Conservation (phyloP, 2,888 invertebrate genomes). For the Xanthorhoe spadicearia region DNA sequence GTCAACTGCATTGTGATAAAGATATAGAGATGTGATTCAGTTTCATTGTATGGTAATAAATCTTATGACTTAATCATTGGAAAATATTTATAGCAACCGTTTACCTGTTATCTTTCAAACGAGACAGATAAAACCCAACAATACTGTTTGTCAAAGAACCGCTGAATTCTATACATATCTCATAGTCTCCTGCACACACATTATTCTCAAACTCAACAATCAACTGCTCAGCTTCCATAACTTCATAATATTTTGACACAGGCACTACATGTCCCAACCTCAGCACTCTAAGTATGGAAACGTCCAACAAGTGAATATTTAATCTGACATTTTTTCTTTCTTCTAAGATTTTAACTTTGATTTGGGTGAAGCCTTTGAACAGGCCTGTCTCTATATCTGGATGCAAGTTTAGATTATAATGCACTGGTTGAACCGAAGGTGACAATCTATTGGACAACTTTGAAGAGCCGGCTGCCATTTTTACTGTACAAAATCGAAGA, state of each 20-base stretch:
- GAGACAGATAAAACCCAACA: constrained; percentile 90
- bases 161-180: constrained; percentile 84
- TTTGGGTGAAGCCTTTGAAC: constrained; percentile 69
- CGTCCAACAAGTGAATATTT: constrained; percentile 85
- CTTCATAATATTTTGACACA: constrained; percentile 61
- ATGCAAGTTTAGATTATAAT: constrained; percentile 66
- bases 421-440: constrained; percentile 61
- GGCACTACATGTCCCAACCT: constrained; percentile 56
- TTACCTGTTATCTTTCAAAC: constrained; percentile 82
- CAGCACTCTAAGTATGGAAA: constrained; percentile 69
- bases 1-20: too few relatives aligned
- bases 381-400: constrained; percentile 63
- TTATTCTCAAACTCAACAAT: constrained; percentile 60
- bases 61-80: too few relatives aligned
- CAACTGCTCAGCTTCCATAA: constrained; percentile 67
- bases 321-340: constrained; percentile 77
- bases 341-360: constrained; percentile 67
- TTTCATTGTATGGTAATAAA: too few relatives aligned
- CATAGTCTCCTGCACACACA: constrained; percentile 72
- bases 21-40: too few relatives aligned
- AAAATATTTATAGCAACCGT: background rate
- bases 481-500: constrained; percentile 2
- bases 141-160: constrained; percentile 88
- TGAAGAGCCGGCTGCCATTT: constrained; percentile 19
- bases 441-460: constrained; percentile 64